Evolutionary conservation across 1,140 invertebrate species (phyloP), one percentile per base, ranked within the genome.

Genomic region (Ceratosolen solmsi): DNA sequence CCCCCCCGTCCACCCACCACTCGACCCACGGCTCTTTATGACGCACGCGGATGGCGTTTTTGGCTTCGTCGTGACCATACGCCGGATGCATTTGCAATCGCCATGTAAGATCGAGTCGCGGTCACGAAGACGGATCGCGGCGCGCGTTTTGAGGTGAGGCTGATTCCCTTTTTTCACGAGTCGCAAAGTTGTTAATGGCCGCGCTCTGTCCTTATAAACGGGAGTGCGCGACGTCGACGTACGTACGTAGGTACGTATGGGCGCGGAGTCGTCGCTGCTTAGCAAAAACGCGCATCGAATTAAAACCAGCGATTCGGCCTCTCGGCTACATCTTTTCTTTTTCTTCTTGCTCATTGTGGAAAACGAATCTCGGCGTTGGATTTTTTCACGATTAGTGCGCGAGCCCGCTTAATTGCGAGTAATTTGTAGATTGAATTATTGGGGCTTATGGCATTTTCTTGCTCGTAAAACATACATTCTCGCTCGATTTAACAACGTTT

Each of bases 91-190:
- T 74, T 56, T 74, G 41, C 60, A 38, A 68, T 74, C 5, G 46
- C 75, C 75, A 51, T 78, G 75, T 78, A 78, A 36, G 75, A 70
- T 4, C 73, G 36, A 70, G 36, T 58, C 63, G 33, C 36, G 36
- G 33, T 33, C 27, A n/a, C 56, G 73, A 71, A 72, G 63, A 70
- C 76, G 76, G 63, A 70, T 79, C 60, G 76, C 49, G 27, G 30
- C 74, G 56, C 72, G 78, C 82, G 80, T 85, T 87, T 88, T 87
- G 82, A 87, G 80, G 77, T 82, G 75, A 86, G 84, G 85, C 73
- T 84, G 84, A 73, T 73, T 73, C 78, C 58, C 78, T 80, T 73
- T 87, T 86, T 87, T 87, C 83, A 78, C 82, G 79, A 86, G 79
- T 81, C 63, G 84, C 60, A 77, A 49, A 49, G 82, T 65, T 65